Conservation (phyloP, 1,140 invertebrate species). For the Zaprionus inermis region DNA sequence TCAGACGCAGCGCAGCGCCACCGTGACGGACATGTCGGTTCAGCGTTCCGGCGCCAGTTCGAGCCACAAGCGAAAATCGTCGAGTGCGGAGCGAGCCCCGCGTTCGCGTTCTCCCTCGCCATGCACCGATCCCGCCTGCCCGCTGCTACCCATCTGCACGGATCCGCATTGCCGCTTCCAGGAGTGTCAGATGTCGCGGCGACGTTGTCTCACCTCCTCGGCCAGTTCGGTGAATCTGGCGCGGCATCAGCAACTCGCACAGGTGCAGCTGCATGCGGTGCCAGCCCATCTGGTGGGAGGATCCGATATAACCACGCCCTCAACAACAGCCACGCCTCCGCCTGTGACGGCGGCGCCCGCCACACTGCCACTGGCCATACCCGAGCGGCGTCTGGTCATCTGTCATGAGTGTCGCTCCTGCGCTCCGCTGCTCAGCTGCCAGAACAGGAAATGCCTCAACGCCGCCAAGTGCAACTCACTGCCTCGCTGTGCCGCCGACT, state of each 20-base stretch:
- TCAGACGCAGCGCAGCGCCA: conserved; percentile 83
- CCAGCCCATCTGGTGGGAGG: conserved; percentile 65
- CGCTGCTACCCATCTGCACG: conserved; percentile 82
- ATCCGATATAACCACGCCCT: conserved; percentile 74
- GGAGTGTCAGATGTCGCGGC: conserved; percentile 62
- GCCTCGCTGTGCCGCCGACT: conserved; percentile 83
- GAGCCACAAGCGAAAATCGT: conserved; percentile 76
- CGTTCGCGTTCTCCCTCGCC: conserved; percentile 75
- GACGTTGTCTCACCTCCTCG: conserved; percentile 67
- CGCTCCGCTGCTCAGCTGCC: conserved; percentile 76
- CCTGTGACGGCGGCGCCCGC: conserved; percentile 21
- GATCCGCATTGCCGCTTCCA: conserved; percentile 81
- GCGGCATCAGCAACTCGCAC: conserved; percentile 76
- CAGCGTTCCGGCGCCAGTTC: conserved; percentile 36
- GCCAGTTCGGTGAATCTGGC: conserved; percentile 74
- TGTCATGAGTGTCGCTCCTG: conserved; percentile 82
- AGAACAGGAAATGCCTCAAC: conserved; percentile 83
- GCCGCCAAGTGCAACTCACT: conserved; percentile 84
- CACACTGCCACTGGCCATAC: conserved; percentile 2
- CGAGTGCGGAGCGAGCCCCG: conserved; percentile 80
- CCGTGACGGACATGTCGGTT: conserved; percentile 81
- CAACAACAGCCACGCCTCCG: conserved; percentile 72
- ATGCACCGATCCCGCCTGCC: conserved; percentile 82
- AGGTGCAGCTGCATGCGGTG: conserved; percentile 79
- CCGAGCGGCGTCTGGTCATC: conserved; percentile 69